Conservation (phyloP, 2,113 vertebrate genomes). For the Strix aluco region DNA sequence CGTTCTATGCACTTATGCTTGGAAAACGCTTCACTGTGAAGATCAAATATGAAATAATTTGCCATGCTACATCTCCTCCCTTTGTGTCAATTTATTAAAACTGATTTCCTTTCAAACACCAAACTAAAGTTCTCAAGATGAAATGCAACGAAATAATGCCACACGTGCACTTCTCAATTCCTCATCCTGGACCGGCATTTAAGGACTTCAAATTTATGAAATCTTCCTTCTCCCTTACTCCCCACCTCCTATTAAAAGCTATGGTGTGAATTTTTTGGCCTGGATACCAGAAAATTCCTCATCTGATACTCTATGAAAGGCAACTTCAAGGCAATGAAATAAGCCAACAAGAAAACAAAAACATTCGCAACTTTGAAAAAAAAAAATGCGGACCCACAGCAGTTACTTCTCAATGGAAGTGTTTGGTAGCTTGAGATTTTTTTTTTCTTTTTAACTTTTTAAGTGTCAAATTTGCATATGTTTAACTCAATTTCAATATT, state of each 20-base stretch:
- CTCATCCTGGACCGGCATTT: not conserved
- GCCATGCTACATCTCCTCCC: not conserved
- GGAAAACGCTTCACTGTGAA: not conserved
- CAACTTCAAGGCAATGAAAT: conserved; percentile 24
- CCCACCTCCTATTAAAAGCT: conserved; percentile 38
- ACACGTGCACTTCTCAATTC: not conserved
- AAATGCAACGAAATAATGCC: not conserved
- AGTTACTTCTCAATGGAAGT: conserved; percentile 28
- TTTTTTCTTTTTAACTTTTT: conserved; percentile 21
- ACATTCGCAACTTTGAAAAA: not conserved
- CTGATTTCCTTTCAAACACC: not conserved
- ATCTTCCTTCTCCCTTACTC: not conserved
- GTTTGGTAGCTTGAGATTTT: not conserved
- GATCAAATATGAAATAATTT: not conserved
- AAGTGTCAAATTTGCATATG: conserved; percentile 16
- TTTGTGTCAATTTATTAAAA: not conserved
- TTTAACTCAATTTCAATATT: conserved; percentile 35
- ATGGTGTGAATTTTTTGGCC: conserved; percentile 13
- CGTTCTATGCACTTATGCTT: not conserved
- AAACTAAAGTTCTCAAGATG: not conserved
- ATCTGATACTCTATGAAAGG: not conserved
- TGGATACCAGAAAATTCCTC: conserved; percentile 3
- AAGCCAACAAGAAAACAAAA: not conserved
- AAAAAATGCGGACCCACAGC: conserved; percentile 1
- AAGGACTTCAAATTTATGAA: not conserved